Percentiles rank a stretch among this genome's conserved stretches.
These are phyloP conservation scores for Macaca fascicularis DNA, from an alignment of 2,113 vertebrate genomes.

Conservation along the genomic window T2T-MFA8v1.1 NC_088384.1:19043501-19044000, in stretches of 20 bases:
- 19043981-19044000: too few relatives aligned
- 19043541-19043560: background rate
- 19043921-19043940: background rate
- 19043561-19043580: background rate
- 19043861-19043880: background rate
- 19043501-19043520: background rate
- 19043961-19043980: background rate
- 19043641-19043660: background rate
- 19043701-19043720: background rate
- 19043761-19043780: background rate
- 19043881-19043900: background rate
- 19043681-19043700: background rate
- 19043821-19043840: background rate
- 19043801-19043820: background rate
- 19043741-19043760: background rate
- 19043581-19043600: rapidly evolving
- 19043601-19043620: rapidly evolving
- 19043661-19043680: background rate
- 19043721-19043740: background rate
- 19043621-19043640: background rate
- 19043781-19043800: background rate
- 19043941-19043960: background rate
- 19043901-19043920: background rate
- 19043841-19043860: background rate
- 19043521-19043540: background rate